These are phyloP conservation scores for Dugesia japonica DNA, from an alignment of 2,888 invertebrate species.

Conservation along the genomic window DNA sequence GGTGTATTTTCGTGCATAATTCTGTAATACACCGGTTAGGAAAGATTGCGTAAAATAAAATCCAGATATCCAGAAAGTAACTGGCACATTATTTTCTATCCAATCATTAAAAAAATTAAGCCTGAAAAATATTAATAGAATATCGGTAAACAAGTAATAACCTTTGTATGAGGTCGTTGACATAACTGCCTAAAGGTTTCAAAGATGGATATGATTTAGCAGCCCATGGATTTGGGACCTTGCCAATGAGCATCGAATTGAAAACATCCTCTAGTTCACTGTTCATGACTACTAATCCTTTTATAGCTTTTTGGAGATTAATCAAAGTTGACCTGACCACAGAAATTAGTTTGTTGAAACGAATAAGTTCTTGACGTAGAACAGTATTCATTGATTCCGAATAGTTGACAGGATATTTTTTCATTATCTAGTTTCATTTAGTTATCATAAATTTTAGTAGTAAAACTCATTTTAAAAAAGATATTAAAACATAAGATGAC, in stretches of 20 bases:
- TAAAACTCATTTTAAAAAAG: too few species aligned
- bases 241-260: conserved; percentile 47
- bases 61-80: conserved; percentile 50
- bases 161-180: conserved; percentile 44
- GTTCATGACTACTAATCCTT: conserved; percentile 46
- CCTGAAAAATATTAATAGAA: conserved; percentile 41
- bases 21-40: conserved; percentile 49
- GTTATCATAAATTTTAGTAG: too few species aligned
- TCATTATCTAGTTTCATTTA: conserved; percentile 36
- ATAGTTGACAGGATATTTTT: conserved; percentile 44
- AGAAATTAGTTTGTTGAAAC: conserved; percentile 43
- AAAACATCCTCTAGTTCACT: conserved; percentile 46
- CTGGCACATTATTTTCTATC: conserved; percentile 47
- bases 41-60: conserved; percentile 51
- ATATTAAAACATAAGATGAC: too few species aligned
- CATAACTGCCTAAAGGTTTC: conserved; percentile 46
- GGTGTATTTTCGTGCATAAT: conserved; percentile 47
- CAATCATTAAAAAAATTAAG: conserved; percentile 51
- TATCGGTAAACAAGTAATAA: conserved; percentile 33
- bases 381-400: conserved; percentile 48
- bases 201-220: conserved; percentile 47
- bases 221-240: conserved; percentile 47
- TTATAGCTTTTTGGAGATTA: conserved; percentile 46
- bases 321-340: conserved; percentile 43
- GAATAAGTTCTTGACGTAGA: conserved; percentile 45